phyloP scores from a whole-genome alignment of 2,888 invertebrate genomes.

The Strigamia transsilvanica region DNA sequence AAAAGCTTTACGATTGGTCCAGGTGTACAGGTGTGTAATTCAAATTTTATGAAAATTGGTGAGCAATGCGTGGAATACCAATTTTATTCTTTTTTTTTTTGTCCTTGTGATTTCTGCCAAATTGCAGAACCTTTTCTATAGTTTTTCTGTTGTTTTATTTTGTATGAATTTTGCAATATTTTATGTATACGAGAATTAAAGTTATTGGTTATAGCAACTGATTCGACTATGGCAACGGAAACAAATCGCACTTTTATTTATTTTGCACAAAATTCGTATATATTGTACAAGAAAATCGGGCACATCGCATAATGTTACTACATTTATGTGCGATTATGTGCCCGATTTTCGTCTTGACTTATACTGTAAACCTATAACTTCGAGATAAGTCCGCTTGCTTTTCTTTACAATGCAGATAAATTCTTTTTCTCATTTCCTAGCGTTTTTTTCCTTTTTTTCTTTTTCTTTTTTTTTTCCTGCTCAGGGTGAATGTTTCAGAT shows the following conservation, averaged over 20 bases:
- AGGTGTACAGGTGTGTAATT: not conserved
- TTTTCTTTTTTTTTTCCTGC: conserved; percentile 64
- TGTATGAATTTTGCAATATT: not conserved
- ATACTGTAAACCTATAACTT: not conserved
- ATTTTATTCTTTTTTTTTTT: not conserved
- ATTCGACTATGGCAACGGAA: not conserved
- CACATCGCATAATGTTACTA: not conserved
- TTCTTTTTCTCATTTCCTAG: conserved; percentile 14
- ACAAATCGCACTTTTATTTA: not conserved
- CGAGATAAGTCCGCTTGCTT: conserved; percentile 2
- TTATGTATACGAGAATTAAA: not conserved
- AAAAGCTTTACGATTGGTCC: conserved; percentile 36
- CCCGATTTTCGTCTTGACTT: conserved; percentile 1
- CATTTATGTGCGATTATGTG: too few relatives aligned
- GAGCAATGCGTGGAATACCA: not conserved
- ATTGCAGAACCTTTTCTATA: not conserved
- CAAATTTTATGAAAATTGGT: conserved; percentile 27
- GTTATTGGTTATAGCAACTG: too few relatives aligned
- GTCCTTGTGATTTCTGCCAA: not conserved
- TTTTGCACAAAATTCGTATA: too few relatives aligned
- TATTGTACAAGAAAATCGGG: not conserved
- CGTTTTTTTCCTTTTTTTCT: not conserved
- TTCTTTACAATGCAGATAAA: conserved; percentile 2
- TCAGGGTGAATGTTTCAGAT: conserved; percentile 66
- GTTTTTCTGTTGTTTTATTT: not conserved